A percentile compares a stretch with the other conserved stretches of the same genome.
Evolutionary conservation across 2,888 invertebrate genomes (phyloP).

Genomic region (Synanthedon myopaeformis): DNA sequence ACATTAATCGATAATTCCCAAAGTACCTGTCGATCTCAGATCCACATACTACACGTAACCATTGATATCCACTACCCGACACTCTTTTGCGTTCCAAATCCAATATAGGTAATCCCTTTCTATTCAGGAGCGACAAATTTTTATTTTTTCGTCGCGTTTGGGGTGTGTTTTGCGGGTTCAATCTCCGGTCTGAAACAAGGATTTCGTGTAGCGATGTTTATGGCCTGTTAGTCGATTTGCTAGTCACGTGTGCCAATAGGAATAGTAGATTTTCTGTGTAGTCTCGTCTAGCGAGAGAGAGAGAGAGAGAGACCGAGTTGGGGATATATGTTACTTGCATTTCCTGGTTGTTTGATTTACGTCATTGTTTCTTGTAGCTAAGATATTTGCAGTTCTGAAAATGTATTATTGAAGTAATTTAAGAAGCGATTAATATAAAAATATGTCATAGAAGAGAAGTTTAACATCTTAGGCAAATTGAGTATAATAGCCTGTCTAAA

Average conservation of each 20-base stretch:
- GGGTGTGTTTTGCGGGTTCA: not conserved
- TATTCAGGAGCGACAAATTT: not conserved
- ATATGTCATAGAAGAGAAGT: too few species aligned
- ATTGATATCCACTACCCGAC: not conserved
- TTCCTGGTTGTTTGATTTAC: too few species aligned
- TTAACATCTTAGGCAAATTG: too few species aligned
- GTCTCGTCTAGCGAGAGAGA: not conserved
- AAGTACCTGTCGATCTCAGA: not conserved
- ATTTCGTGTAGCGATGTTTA: not conserved
- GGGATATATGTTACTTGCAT: too few species aligned
- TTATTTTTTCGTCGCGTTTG: not conserved
- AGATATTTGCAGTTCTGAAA: too few species aligned
- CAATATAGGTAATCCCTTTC: not conserved
- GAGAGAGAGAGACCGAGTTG: not conserved
- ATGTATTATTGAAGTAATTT: too few species aligned
- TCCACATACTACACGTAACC: not conserved
- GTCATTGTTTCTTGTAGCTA: too few species aligned
- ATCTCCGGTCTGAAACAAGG: not conserved
- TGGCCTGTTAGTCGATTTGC: too few species aligned
- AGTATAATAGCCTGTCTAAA: too few species aligned
- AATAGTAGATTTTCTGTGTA: too few species aligned
- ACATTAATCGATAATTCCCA: slow-evolving; percentile 17
- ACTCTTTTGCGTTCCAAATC: not conserved
- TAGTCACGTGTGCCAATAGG: too few species aligned
- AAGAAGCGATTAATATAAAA: too few species aligned